These are phyloP conservation scores for Operophtera brumata DNA, from an alignment of 2,888 invertebrate species.

Conservation along the genomic window DNA sequence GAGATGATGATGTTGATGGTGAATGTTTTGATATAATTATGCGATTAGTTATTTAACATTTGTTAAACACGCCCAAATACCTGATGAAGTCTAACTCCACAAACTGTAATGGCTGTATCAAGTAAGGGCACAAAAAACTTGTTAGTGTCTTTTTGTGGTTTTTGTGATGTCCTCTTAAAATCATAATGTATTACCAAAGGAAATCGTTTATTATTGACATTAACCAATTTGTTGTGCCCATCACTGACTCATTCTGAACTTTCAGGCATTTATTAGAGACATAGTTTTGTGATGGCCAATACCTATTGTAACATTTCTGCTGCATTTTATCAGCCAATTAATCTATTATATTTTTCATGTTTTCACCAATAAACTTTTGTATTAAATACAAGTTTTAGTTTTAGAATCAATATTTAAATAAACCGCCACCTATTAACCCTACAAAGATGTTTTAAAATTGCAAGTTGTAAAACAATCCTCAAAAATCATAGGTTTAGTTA, in stretches of 20 bases:
- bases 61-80: conserved; percentile 68
- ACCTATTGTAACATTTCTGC: conserved; percentile 77
- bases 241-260: conserved; percentile 72
- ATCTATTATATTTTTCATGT: conserved; percentile 82
- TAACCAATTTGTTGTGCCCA: conserved; percentile 79
- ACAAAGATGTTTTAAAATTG: conserved; percentile 61
- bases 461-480: conserved; percentile 5
- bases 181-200: conserved; percentile 67
- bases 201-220: conserved; percentile 67
- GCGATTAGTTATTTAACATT: conserved; percentile 61
- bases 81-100: conserved; percentile 60
- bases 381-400: conserved; percentile 81
- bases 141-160: conserved; percentile 74
- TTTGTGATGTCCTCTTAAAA: conserved; percentile 68
- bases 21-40: conserved; percentile 64
- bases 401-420: conserved; percentile 79
- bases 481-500: neutral
- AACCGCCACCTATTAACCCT: conserved; percentile 77
- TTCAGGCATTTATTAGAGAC: conserved; percentile 80
- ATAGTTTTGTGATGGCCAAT: conserved; percentile 79
- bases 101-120: conserved; percentile 74
- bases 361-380: conserved; percentile 82
- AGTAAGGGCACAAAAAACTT: conserved; percentile 78
- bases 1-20: conserved; percentile 74
- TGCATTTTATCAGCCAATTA: conserved; percentile 81